A percentile compares a stretch with the other conserved stretches of the same genome.
Evolutionary conservation across 1,140 invertebrate genomes (phyloP).

Genomic region (Ceratina australensis): DNA sequence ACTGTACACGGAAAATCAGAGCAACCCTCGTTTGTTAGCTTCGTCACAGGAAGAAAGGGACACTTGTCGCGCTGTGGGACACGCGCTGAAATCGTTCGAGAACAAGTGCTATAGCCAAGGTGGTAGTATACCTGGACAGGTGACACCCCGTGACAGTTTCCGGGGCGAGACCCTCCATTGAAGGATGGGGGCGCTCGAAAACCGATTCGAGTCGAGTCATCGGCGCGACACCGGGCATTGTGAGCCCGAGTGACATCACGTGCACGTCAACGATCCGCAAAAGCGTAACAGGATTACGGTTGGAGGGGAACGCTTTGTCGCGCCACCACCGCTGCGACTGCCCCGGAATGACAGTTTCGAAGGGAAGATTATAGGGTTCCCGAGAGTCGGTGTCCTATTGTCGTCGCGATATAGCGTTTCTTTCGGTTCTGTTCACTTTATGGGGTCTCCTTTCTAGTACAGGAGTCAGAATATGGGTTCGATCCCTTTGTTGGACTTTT

Average conservation of each 20-base stretch:
- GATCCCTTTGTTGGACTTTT: too few relatives aligned
- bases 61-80: constrained; percentile 47
- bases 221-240: constrained; percentile 1
- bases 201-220: constrained; percentile 40
- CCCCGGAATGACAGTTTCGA: constrained; percentile 14
- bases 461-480: too few relatives aligned
- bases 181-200: constrained; percentile 17
- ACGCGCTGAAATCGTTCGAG: constrained; percentile 23
- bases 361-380: constrained; percentile 23
- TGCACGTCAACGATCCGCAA: constrained; percentile 59
- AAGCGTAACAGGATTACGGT: constrained; percentile 62
- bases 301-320: constrained; percentile 52
- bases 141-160: constrained; percentile 58
- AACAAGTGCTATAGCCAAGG: constrained; percentile 12
- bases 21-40: constrained; percentile 5
- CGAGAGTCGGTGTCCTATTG: constrained; percentile 8
- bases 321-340: constrained; percentile 1
- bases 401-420: not conserved
- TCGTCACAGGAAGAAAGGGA: constrained; percentile 10
- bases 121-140: constrained; percentile 44
- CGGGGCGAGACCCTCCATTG: constrained; percentile 13
- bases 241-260: constrained; percentile 55
- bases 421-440: not conserved
- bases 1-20: constrained; percentile 1
- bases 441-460: too few relatives aligned